A percentile compares a stretch with the other conserved stretches of the same genome.
Conservation (phyloP, 2,797 vertebrate genomes). For the Lophius americanus region DNA sequence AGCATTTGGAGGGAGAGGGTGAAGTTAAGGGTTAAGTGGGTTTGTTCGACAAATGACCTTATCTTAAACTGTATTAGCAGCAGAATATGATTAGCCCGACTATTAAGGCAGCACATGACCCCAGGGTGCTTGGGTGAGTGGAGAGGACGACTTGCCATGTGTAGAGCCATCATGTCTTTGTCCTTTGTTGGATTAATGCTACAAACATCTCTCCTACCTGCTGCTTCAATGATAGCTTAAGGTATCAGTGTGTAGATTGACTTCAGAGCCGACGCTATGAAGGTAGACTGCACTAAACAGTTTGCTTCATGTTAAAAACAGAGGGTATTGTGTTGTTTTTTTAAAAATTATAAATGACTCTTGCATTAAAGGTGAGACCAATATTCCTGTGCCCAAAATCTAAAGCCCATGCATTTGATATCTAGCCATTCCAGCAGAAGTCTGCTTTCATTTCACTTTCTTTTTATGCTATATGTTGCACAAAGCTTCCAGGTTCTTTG, state of each 20-base stretch:
- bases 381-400: background rate
- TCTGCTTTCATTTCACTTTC: slow-evolving; percentile 41
- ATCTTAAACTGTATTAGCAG: background rate
- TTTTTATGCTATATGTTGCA: slow-evolving; percentile 9
- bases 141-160: background rate
- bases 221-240: slow-evolving; percentile 8
- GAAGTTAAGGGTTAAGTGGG: background rate
- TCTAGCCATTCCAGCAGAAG: slow-evolving; percentile 12
- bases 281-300: slow-evolving; percentile 10
- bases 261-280: background rate
- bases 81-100: background rate
- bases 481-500: slow-evolving; percentile 42
- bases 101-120: slow-evolving; percentile 1
- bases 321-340: background rate
- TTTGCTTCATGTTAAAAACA: slow-evolving; percentile 4
- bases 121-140: slow-evolving; percentile 9
- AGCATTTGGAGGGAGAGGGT: background rate
- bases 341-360: background rate
- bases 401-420: background rate
- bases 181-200: slow-evolving; percentile 14
- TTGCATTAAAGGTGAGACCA: background rate
- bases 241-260: background rate
- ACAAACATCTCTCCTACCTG: background rate
- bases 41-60: background rate
- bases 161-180: background rate